Percentiles rank a stretch among this genome's conserved stretches.
phyloP scores from a whole-genome alignment of 2,113 vertebrate species.

The Chrysemys picta region DNA sequence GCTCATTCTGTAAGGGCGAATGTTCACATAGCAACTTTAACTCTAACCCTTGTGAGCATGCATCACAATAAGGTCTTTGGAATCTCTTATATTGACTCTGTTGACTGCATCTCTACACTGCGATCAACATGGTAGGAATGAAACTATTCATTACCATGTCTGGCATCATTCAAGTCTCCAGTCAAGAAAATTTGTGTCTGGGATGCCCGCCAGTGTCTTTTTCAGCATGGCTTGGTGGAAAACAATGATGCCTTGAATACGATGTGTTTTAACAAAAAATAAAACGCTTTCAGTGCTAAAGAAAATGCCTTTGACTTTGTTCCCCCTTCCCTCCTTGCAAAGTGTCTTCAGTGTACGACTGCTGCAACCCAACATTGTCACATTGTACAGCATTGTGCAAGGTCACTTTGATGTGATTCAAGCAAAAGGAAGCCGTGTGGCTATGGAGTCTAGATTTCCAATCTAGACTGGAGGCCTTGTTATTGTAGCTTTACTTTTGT shows the following conservation, averaged over 20 bases:
- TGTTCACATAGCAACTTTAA: neutral
- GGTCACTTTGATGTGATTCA: neutral
- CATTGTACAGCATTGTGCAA: neutral
- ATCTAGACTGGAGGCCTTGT: neutral
- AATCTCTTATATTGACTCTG: neutral
- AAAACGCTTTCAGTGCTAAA: neutral
- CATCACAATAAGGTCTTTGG: neutral
- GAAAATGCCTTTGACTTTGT: neutral
- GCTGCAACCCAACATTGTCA: neutral
- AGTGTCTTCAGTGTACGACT: neutral
- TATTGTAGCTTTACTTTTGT: neutral
- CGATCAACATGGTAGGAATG: neutral
- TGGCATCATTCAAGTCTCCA: conserved; percentile 19
- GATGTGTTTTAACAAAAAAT: neutral
- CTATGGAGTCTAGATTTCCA: neutral
- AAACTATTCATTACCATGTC: neutral
- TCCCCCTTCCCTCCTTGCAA: neutral
- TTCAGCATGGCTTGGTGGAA: neutral
- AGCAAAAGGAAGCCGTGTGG: neutral
- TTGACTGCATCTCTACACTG: neutral
- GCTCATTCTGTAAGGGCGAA: neutral
- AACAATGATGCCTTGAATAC: neutral
- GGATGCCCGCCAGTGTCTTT: neutral
- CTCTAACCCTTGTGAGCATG: neutral
- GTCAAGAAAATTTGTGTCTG: conserved; percentile 15